A percentile compares a stretch with the other conserved stretches of the same genome.
These are phyloP conservation scores for human (Homo sapiens) DNA, from an alignment of 2,113 vertebrate genomes.

Conservation along the genomic window DNA sequence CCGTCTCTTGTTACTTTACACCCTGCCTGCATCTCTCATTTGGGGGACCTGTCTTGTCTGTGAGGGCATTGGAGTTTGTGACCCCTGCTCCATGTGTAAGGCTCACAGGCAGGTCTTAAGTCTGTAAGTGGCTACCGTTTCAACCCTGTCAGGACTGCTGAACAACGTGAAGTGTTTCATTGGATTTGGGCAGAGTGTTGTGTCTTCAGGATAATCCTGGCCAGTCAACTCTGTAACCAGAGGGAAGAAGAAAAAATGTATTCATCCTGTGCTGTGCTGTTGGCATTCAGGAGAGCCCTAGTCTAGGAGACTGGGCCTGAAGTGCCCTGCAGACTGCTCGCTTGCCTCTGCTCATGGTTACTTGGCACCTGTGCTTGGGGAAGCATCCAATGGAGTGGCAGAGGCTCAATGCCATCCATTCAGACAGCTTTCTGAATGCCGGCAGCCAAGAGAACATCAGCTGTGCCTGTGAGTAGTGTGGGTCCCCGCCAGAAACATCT, in stretches of 20 bases:
- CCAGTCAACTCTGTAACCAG: neutral
- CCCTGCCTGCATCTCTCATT: neutral
- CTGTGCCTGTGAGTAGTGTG: slow-evolving; percentile 78
- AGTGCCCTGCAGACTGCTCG: slow-evolving; percentile 60
- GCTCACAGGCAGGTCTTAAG: neutral
- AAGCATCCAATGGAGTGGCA: slow-evolving; percentile 74
- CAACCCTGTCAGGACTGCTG: neutral
- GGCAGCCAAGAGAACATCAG: slow-evolving; percentile 84
- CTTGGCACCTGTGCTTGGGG: slow-evolving; percentile 76
- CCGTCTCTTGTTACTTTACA: neutral
- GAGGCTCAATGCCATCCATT: slow-evolving; percentile 80
- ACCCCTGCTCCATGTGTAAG: neutral
- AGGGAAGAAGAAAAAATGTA: slow-evolving; percentile 32
- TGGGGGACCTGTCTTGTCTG: neutral
- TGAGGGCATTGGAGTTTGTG: neutral
- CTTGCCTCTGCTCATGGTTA: slow-evolving; percentile 34
- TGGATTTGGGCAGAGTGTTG: slow-evolving; percentile 14
- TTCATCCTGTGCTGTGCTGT: slow-evolving; percentile 14
- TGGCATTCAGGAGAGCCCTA: slow-evolving; percentile 16
- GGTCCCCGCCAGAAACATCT: slow-evolving; percentile 65
- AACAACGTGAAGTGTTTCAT: neutral
- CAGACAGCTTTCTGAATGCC: slow-evolving; percentile 55
- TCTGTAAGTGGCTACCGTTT: neutral
- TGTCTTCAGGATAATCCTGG: neutral
- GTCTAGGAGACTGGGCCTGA: slow-evolving; percentile 59